Evolutionary conservation across 2,888 invertebrate genomes (phyloP).

Genomic region (Sceliomorpha sp.): DNA sequence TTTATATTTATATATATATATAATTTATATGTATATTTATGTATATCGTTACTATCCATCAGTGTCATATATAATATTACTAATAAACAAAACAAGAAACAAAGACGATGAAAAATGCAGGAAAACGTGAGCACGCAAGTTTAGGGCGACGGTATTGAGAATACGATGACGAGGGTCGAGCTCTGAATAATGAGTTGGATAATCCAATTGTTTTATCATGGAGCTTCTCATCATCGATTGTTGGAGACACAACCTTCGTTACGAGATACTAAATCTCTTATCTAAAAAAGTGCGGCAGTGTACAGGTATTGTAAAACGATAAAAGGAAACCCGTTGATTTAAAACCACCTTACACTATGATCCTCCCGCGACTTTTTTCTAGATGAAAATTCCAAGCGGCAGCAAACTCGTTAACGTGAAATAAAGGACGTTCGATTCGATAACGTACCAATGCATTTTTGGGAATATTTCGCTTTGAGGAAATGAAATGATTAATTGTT

Average conservation of each 20-base stretch:
- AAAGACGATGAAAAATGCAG: slow-evolving; percentile 41
- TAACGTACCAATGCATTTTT: too few species aligned
- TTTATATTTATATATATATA: slow-evolving; percentile 9
- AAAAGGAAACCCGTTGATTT: slow-evolving; percentile 14
- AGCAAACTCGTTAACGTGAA: neutral
- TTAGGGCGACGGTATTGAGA: slow-evolving; percentile 52
- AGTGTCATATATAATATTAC: slow-evolving; percentile 12
- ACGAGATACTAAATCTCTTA: slow-evolving; percentile 70
- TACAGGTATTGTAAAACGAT: slow-evolving; percentile 56
- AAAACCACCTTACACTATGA: slow-evolving; percentile 16
- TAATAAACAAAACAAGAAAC: slow-evolving; percentile 25
- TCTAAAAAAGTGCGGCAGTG: slow-evolving; percentile 55
- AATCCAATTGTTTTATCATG: slow-evolving; percentile 53
- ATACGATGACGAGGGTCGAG: slow-evolving; percentile 49
- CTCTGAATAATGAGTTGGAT: slow-evolving; percentile 44
- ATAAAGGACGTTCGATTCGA: too few species aligned
- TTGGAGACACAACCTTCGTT: slow-evolving; percentile 77
- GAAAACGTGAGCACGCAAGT: slow-evolving; percentile 55
- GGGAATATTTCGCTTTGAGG: too few species aligned
- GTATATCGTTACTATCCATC: slow-evolving; percentile 7
- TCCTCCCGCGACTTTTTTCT: slow-evolving; percentile 8
- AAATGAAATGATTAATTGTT: too few species aligned
- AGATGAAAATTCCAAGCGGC: slow-evolving; percentile 9
- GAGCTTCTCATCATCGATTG: slow-evolving; percentile 65
- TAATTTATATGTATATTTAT: slow-evolving; percentile 8